phyloP scores from a whole-genome alignment of 2,797 vertebrate species.

The Bucorvus abyssinicus region DNA sequence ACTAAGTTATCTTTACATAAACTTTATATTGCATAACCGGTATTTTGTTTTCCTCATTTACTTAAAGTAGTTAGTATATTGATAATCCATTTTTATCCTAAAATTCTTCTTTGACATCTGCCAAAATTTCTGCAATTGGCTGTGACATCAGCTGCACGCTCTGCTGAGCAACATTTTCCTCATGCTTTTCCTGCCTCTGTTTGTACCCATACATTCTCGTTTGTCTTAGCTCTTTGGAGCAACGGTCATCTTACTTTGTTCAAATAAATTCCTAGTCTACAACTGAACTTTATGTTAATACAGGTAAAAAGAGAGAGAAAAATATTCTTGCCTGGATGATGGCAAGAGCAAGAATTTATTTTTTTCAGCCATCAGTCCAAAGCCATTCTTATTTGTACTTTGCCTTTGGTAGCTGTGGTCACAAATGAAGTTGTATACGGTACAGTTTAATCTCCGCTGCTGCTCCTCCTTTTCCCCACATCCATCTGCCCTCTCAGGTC shows the following conservation, averaged over 20 bases:
- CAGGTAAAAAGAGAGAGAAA: not conserved
- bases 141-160: not conserved
- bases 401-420: not conserved
- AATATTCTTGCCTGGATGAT: not conserved
- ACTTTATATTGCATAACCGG: not conserved
- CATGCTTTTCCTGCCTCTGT: not conserved
- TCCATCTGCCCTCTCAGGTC: not conserved
- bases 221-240: not conserved
- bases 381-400: not conserved
- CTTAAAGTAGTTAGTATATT: not conserved
- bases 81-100: not conserved
- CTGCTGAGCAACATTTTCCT: not conserved
- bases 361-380: not conserved
- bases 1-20: not conserved
- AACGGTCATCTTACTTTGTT: not conserved
- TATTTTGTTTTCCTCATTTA: not conserved
- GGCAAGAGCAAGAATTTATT: not conserved
- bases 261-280: not conserved
- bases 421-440: not conserved
- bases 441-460: not conserved
- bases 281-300: not conserved
- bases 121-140: not conserved
- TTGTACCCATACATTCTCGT: not conserved
- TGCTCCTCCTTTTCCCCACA: not conserved
- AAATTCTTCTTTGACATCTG: not conserved